Evolutionary conservation across 2,888 invertebrate genomes (phyloP), one percentile per base, ranked within the genome.

Genomic region (Aspidiotus rigidus): DNA sequence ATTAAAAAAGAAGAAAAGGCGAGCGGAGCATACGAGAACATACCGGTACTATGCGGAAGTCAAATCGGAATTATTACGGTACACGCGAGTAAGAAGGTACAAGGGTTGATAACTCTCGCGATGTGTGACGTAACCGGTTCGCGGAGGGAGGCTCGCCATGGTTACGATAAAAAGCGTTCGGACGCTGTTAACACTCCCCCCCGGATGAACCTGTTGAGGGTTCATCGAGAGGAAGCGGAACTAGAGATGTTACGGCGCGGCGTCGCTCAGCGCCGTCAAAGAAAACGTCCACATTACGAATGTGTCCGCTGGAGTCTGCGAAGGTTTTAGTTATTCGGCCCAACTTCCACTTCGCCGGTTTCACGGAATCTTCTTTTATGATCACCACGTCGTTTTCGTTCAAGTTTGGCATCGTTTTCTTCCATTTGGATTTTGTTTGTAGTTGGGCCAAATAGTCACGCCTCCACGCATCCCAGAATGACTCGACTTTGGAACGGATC

Each of bases 331-430:
- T 10, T 10, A 57, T 57, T 13, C 11, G 15, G 10, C 57, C 57
- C 10, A n/a, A 57, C 16, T 57, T 57, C 57, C 57, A 57, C n/a
- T 11, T n/a, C 10, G 16, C 57, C 3, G 57, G 57, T 53, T n/a
- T 15, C 13, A 53, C 53, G 2, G n/a, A 15, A 3, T 53, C 53
- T 13, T 57, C 57, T 17, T 57, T 57, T 2, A 57, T 7, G 16
- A 57, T n/a, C 2, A 57, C 57, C 3, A 15, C 57, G 13, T 13
- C n/a, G 16, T 17, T 17, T 3, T 2, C 5, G 3, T 15, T 16
- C 15, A 57, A 3, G 17, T 57, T 57, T 2, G n/a, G 57, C 57
- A 15, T 13, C 2, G 10, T 3, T 57, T n/a, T 57, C 3, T 16
- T n/a, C 57, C 57, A 57, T 7, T 57, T 57, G 16, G 11, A 3